Base-by-base conservation (phyloP, 2,797 vertebrate species). In the Sebastes wilsoni region DNA sequence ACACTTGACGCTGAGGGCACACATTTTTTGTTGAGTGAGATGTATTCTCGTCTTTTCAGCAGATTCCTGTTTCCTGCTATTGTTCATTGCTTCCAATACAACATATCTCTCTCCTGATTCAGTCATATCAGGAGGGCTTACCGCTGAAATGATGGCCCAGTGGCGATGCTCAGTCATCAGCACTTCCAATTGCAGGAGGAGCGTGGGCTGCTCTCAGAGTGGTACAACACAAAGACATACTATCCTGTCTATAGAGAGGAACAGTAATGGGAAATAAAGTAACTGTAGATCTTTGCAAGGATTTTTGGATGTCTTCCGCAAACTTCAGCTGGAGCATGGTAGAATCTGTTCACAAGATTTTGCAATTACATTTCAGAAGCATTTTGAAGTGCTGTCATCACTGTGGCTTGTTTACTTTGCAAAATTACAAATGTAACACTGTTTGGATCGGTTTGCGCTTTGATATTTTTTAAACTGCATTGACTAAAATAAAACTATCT, bases 81-180 rank as follows among this genome's bases (percentile, higher is more conserved):
- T 88, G 77, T 82, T 68, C 20, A 36, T 65, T 28, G 27, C 74
- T 70, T 72, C 25, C 55, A 74, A 68, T 72, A 22, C 55, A 28
- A 16, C 25, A 70, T 49, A 72, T 77, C 16, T 60, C 67, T 82
- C 60, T 23, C 60, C 10, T 38, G 83, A 75, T 73, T 80, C 54
- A 27, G 54, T 81, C 62, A 22, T 34, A 75, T 80, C 46, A 68
- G 36, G n/a, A 32, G 71, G 72, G 73, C 77, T 69, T 75, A 34
- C 58, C 25, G 34, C 72, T 69, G 56, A 75, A 81, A 67, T 61
- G 54, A 74, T 62, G 25, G 62, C 58, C 81, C 68, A 8, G 66
- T 54, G 80, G 61, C 23, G 36, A 49, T 62, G 67, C 72, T 69
- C 46, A 66, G 77, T 66, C 75, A 81, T 72, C 59, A 84, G 60